phyloP scores from a whole-genome alignment of 2,888 invertebrate genomes.

The Sepiola atlantica region DNA sequence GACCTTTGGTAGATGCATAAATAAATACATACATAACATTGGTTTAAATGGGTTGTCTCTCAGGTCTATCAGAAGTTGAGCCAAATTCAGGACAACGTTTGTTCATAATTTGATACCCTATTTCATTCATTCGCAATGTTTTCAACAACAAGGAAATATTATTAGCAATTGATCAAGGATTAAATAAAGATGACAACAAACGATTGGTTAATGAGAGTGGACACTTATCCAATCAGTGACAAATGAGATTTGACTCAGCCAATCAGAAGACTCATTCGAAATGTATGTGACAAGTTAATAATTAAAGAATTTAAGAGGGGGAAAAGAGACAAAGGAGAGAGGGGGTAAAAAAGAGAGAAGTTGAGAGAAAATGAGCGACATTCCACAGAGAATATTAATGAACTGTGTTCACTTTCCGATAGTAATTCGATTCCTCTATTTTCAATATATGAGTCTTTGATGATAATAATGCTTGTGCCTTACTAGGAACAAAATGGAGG shows the following conservation, averaged over 20 bases:
- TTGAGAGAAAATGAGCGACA: background rate
- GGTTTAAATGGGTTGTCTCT: background rate
- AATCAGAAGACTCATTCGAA: background rate
- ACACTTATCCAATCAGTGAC: background rate
- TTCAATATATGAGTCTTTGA: background rate
- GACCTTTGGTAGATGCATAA: background rate
- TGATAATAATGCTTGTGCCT: conserved; percentile 11
- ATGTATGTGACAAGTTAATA: background rate
- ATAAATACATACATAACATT: background rate
- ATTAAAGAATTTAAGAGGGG: background rate
- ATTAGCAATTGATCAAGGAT: background rate
- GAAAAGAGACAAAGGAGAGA: background rate
- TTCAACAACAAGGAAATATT: background rate
- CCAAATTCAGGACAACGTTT: background rate
- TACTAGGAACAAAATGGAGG: background rate
- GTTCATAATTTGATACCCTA: background rate
- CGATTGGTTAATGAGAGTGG: conserved; percentile 10
- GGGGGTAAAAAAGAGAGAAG: background rate
- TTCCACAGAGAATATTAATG: background rate
- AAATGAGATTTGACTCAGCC: conserved; percentile 32
- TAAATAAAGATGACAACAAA: background rate
- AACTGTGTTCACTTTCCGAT: background rate
- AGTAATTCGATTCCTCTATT: background rate
- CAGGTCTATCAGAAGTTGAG: background rate
- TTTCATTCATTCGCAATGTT: background rate